A percentile compares a stretch with the other conserved stretches of the same genome.
Evolutionary conservation across 2,113 vertebrate species (phyloP).

Genomic region (Phaethornis superciliosus): DNA sequence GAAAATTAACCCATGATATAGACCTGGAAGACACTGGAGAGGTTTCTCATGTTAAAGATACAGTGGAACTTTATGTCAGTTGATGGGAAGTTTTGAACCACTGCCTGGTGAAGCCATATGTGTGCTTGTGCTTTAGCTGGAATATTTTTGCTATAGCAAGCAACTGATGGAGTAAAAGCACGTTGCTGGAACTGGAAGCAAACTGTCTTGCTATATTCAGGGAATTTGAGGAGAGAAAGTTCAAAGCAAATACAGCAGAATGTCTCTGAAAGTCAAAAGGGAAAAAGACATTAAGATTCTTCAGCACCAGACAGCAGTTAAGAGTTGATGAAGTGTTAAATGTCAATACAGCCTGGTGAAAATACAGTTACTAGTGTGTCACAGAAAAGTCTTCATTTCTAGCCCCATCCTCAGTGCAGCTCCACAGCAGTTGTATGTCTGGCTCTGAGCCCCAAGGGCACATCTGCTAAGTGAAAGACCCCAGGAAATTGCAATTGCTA

Average conservation of each 20-base stretch:
- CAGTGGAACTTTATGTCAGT: conserved; percentile 82
- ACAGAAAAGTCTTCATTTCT: not conserved
- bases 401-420: not conserved
- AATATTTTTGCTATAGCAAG: conserved; percentile 40
- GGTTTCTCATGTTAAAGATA: conserved; percentile 80
- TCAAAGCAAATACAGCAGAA: conserved; percentile 85
- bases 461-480: not conserved
- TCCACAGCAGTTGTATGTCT: not conserved
- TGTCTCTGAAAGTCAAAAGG: conserved; percentile 74
- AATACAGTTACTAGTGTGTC: not conserved
- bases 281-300: not conserved
- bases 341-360: not conserved
- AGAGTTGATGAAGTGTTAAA: not conserved
- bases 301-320: not conserved
- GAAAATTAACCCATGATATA: not conserved
- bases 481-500: not conserved
- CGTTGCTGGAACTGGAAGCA: conserved; percentile 75
- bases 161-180: conserved; percentile 63
- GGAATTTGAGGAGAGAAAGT: conserved; percentile 77
- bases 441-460: not conserved
- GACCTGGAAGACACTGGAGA: conserved; percentile 83
- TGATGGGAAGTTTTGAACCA: conserved; percentile 77
- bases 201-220: conserved; percentile 76
- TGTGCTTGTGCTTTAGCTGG: conserved; percentile 73
- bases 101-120: conserved; percentile 74